A percentile compares a stretch with the other conserved stretches of the same genome.
phyloP scores from a whole-genome alignment of 2,113 vertebrate genomes.

The Hydropotes inermis region DNA sequence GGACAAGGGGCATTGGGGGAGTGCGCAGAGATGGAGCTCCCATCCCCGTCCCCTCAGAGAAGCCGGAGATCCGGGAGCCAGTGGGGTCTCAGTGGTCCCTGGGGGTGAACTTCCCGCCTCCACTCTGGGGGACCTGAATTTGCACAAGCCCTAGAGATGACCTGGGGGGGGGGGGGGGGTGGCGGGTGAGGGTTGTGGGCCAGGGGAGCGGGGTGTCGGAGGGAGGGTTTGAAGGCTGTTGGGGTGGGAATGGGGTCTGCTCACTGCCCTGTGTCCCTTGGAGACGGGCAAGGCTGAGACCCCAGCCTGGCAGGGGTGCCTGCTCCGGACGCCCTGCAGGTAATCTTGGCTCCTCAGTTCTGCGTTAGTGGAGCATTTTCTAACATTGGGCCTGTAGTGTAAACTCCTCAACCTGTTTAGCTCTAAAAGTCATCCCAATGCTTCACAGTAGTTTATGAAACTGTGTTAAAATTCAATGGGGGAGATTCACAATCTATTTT shows the following conservation, averaged over 20 bases:
- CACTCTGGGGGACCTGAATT: background rate
- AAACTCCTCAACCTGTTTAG: background rate
- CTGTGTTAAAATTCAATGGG: background rate
- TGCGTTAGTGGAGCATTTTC: background rate
- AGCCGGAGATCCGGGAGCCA: background rate
- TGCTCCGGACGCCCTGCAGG: background rate
- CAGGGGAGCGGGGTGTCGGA: rapidly evolving
- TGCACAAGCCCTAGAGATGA: background rate
- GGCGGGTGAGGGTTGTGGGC: background rate
- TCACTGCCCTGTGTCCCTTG: background rate
- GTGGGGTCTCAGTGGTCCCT: background rate
- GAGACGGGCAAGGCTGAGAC: background rate
- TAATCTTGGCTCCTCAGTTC: rapidly evolving
- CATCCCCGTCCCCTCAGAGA: background rate
- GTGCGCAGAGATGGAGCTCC: background rate
- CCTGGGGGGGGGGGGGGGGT: rapidly evolving
- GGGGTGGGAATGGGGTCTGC: background rate
- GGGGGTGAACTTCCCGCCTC: background rate
- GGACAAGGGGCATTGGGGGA: background rate
- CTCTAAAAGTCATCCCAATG: background rate
- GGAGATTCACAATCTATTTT: background rate
- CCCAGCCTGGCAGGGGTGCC: rapidly evolving
- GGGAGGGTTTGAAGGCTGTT: background rate
- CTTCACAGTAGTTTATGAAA: background rate
- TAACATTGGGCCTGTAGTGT: background rate